Evolutionary conservation across 2,797 vertebrate genomes (phyloP), one percentile per base, ranked within the genome.

Genomic region (Silurus lanzhouensis): DNA sequence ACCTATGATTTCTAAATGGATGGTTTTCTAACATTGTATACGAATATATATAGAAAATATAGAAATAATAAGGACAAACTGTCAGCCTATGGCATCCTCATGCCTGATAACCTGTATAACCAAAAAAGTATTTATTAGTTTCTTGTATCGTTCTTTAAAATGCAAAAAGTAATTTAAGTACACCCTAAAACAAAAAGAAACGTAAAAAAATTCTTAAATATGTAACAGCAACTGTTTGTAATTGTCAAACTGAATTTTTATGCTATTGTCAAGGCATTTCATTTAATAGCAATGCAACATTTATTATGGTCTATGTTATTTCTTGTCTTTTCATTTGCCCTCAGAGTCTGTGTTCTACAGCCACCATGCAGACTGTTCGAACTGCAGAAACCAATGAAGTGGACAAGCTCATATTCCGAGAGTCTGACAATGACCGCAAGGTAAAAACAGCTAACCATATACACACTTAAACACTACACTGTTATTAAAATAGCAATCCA

Each of bases 391-490:
- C 95, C 92, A 96, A 96, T n/a, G 96, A 98, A 91, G 95, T 98
- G 17, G 94, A 97, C 94, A 97, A 97, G 94, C 92, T 99, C 92
- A 96, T 97, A 95, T 99, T 97, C 93, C 92, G 93, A 76, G 98
- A 99, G 93, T 96, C 94, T 6, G 97, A 97, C 92, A 99, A 99
- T 61, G 98, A 98, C 93, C 94, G 93, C 87, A 98, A 98, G 97
- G 98, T 99, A 92, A 89, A 91, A 48, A 12, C 38, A 44, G 22
- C 48, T 25, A 60, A 15, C 20, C 38, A 8, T 20, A 48, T 38
- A 66, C 12, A 6, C 9, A 55, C 31, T 46, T 5, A 63, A 13
- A 46, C 48, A 25, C 55, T 58, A 72, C 10, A 7, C 48, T 7
- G 6, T 52, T 52, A 52, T 52, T 38, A 38, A 38, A 38, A 38